Evolutionary conservation across 2,113 vertebrate species (phyloP).

Genomic region (Syngnathus scovelli): DNA sequence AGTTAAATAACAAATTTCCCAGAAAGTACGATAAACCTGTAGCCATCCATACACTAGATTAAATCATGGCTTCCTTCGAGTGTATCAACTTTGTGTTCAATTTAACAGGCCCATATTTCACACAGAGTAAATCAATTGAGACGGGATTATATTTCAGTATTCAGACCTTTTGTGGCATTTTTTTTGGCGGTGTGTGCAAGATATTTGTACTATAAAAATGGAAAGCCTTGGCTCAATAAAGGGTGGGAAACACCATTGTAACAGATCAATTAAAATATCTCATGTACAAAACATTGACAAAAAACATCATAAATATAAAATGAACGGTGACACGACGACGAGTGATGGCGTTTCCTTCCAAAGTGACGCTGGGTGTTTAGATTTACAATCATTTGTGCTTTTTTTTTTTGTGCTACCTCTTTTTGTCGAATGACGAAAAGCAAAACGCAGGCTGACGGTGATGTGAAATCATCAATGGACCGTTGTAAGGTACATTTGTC

Average conservation of each 20-base stretch:
- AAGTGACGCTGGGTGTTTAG: neutral
- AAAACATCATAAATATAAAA: conserved; percentile 25
- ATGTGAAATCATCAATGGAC: conserved; percentile 46
- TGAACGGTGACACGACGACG: neutral
- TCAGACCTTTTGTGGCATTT: neutral
- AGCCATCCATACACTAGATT: neutral
- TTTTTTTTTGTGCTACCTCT: conserved; percentile 5
- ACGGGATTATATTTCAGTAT: neutral
- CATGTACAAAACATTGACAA: conserved; percentile 23
- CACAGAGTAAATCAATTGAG: neutral
- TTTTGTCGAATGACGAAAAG: conserved; percentile 7
- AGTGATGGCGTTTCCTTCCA: neutral
- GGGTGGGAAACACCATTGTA: neutral
- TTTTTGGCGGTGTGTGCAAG: neutral
- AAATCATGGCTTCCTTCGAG: neutral
- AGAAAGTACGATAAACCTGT: neutral
- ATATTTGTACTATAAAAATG: neutral
- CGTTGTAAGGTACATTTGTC: neutral
- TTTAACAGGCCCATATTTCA: neutral
- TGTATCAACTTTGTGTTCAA: neutral
- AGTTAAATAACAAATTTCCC: conserved; percentile 25
- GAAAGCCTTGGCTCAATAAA: neutral
- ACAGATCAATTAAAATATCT: neutral
- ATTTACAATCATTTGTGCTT: conserved; percentile 32
- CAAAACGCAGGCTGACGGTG: conserved; percentile 19